Base-by-base conservation (phyloP, 2,888 invertebrate genomes). In the Pseudococcus longispinus region DNA sequence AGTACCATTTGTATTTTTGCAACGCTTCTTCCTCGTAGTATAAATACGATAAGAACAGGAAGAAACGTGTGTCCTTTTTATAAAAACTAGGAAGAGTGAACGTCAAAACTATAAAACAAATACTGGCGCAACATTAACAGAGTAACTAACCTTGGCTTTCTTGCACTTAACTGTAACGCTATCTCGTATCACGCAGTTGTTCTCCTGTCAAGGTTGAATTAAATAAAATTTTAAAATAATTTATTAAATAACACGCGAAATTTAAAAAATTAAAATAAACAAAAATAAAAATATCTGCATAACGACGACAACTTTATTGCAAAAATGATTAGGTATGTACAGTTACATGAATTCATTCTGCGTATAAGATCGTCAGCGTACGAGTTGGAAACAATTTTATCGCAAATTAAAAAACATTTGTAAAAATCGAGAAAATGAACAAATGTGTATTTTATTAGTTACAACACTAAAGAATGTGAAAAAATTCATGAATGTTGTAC, bases 101-200 rank as follows among this genome's bases (percentile, higher is more conserved):
- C 51, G 65, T 65, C 74, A 37, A 74, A 65, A 74, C 32, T 74
- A 74, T 74, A 74, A 74, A 74, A 74, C 74, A 74, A 74, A 74
- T 74, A 74, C 74, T 37, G 26, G 74, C 74, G 32, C 32, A 74
- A 74, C 74, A 74, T 74, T 74, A 74, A 51, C 51, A 74, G n/a
- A 29, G 32, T 37, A 29, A 29, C 18, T 74, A 32, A 74, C 74
- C 74, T 74, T 74, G 74, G 74, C 74, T 74, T 74, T 74, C 74
- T 74, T 74, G 74, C 32, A 74, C 32, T 74, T 65, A 74, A 74
- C 29, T 74, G 74, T 65, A 65, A 65, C 32, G 74, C 74, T 37
- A 37, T 32, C 70, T 8, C 74, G 26, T 74, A 74, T 37, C 74
- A 74, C 74, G 74, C 74, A 74, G 74, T 74, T 29, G 74, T 26